A percentile compares a stretch with the other conserved stretches of the same genome.
Conservation (phyloP, 2,888 invertebrate genomes). For the Caenorhabditis uteleia region DNA sequence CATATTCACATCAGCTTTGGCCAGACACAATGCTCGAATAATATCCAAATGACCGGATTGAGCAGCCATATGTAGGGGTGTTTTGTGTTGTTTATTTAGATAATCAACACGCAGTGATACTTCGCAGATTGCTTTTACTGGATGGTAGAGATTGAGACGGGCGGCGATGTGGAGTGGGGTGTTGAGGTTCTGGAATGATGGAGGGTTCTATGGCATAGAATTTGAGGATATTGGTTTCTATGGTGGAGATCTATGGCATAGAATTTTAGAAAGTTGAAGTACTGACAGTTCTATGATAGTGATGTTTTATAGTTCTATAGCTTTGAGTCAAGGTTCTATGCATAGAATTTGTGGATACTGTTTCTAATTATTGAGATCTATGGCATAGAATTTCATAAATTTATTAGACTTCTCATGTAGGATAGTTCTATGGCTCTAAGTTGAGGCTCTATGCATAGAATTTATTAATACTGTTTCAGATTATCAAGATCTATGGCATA, state of each 20-base stretch:
- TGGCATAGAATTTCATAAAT: no score
- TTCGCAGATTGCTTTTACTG: slow-evolving; percentile 76
- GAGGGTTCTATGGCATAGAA: background rate
- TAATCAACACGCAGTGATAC: slow-evolving; percentile 77
- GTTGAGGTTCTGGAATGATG: slow-evolving; percentile 74
- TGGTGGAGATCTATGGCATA: no score
- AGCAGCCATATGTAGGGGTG: slow-evolving; percentile 79
- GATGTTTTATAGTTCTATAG: background rate
- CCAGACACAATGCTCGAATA: slow-evolving; percentile 78
- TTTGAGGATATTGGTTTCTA: no score
- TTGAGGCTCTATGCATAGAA: no score
- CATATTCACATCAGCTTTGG: slow-evolving; percentile 75
- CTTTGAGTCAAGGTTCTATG: no score
- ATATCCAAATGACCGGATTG: slow-evolving; percentile 79
- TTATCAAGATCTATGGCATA: no score
- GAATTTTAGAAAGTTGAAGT: no score
- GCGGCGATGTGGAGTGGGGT: slow-evolving; percentile 76
- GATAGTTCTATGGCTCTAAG: no score
- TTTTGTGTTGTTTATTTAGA: slow-evolving; percentile 72
- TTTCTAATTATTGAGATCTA: no score
- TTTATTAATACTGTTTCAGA: no score
- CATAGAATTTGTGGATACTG: no score
- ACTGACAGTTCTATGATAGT: background rate
- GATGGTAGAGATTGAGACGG: slow-evolving; percentile 74
- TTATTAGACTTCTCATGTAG: no score